These are phyloP conservation scores for Zaprionus ghesquierei DNA, from an alignment of 1,140 invertebrate species.

Conservation along the genomic window DNA sequence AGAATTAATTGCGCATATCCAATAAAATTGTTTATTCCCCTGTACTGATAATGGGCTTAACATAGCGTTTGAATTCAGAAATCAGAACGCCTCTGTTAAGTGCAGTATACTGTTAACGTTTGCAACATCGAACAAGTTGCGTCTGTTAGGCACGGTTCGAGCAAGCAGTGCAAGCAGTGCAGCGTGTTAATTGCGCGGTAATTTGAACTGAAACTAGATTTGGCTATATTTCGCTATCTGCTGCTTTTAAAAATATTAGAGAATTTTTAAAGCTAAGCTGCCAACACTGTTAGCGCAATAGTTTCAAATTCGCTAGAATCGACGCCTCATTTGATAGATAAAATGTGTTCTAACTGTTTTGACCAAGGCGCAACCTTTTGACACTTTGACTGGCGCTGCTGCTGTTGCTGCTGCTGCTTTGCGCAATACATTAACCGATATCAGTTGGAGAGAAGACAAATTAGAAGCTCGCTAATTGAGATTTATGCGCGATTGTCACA, in stretches of 20 bases:
- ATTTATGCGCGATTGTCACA: conserved; percentile 31
- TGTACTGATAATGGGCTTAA: neutral
- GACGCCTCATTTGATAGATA: too few species aligned
- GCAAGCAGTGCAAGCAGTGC: conserved; percentile 56
- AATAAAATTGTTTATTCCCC: neutral
- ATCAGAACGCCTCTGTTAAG: neutral
- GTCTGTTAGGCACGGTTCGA: neutral
- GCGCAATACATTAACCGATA: neutral
- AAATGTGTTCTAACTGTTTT: neutral
- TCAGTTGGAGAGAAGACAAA: conserved; percentile 28
- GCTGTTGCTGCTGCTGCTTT: neutral
- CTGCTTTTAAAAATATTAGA: neutral
- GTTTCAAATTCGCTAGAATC: neutral
- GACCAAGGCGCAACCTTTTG: neutral
- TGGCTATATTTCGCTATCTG: too few species aligned
- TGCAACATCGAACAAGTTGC: conserved; percentile 47
- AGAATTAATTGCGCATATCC: conserved; percentile 20
- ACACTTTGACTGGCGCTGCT: neutral
- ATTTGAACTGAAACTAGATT: too few species aligned
- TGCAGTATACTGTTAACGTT: conserved; percentile 33
- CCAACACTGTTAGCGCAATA: too few species aligned
- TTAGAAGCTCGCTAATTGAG: conserved; percentile 41
- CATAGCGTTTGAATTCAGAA: conserved; percentile 16
- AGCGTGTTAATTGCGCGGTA: neutral
- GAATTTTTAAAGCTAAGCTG: too few species aligned